A percentile compares a stretch with the other conserved stretches of the same genome.
Evolutionary conservation across 2,113 vertebrate species (phyloP).

Genomic region (Riparia riparia): DNA sequence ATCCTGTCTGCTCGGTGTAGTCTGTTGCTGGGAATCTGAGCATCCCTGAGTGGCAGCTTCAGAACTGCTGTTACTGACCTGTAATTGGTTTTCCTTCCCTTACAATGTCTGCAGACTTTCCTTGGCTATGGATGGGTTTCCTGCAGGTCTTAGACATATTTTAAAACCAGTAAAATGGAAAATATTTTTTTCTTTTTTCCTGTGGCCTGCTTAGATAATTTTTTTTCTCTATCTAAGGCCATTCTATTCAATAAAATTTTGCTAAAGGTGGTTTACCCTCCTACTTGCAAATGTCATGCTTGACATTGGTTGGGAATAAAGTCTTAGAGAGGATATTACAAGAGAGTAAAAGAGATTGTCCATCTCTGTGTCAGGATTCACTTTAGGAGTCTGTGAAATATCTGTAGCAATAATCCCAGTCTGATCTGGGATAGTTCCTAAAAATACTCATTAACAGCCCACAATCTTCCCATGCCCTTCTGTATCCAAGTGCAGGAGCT

Average conservation of each 20-base stretch:
- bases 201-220: background rate
- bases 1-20: background rate
- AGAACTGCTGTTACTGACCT: background rate
- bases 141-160: background rate
- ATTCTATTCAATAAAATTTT: background rate
- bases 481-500: background rate
- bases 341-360: background rate
- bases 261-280: background rate
- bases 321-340: background rate
- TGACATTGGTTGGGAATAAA: background rate
- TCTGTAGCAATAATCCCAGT: background rate
- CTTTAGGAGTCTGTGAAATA: background rate
- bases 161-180: background rate
- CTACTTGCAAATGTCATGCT: background rate
- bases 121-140: background rate
- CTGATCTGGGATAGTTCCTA: background rate
- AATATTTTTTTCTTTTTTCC: background rate
- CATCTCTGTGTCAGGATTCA: background rate
- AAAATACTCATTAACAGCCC: background rate
- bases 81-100: background rate
- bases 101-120: background rate
- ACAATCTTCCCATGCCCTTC: rapidly evolving
- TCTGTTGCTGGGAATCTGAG: background rate
- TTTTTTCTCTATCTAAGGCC: background rate
- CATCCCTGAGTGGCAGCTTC: background rate